Base-by-base conservation (phyloP, 2,113 vertebrate genomes). In the Hylia prasina region DNA sequence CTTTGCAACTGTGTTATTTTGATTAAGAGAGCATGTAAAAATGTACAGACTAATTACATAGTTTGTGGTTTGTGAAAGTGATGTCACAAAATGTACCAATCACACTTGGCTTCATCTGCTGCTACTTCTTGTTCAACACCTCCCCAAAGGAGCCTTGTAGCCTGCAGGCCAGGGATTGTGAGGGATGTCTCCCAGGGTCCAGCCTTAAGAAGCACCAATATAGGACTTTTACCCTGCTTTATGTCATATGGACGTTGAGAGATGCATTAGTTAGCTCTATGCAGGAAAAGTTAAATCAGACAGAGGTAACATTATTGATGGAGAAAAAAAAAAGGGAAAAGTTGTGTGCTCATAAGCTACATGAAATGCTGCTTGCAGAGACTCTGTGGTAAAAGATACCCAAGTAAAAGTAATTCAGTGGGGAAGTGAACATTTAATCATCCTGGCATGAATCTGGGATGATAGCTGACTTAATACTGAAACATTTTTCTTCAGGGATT, bases 11-110 rank as follows among this genome's bases (percentile, higher is more conserved):
- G 7, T 53, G 25, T 23, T 79, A 13, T 85, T 80, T 88, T 45
- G 27, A 75, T 78, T 10, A 70, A 61, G 15, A 57, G 15, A 24
- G 5, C 7, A 23, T 51, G 47, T 58, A 33, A 51, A 81, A 91
- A 80, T 0, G 0, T 44, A 28, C 20, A 51, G 48, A 54, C 6
- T 53, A 30, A 9, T 17, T 51, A 6, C 31, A 15, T 1, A 50
- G 10, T 15, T n/a, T n/a, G 22, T n/a, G 18, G 12, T 35, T 78
- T 54, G 21, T 60, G 45, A 69, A 90, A 80, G 30, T 13, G 7
- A 14, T 44, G 39, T 58, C 39, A 54, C 27, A 51, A 19, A 76
- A 51, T 18, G 25, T 33, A 31, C 7, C 17, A 58, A 60, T 31
- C 15, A 42, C 19, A 11, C 7, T 48, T 65, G 20, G 23, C 47